Conservation (phyloP, 2,113 vertebrate genomes). For the Galeopterus variegatus region DNA sequence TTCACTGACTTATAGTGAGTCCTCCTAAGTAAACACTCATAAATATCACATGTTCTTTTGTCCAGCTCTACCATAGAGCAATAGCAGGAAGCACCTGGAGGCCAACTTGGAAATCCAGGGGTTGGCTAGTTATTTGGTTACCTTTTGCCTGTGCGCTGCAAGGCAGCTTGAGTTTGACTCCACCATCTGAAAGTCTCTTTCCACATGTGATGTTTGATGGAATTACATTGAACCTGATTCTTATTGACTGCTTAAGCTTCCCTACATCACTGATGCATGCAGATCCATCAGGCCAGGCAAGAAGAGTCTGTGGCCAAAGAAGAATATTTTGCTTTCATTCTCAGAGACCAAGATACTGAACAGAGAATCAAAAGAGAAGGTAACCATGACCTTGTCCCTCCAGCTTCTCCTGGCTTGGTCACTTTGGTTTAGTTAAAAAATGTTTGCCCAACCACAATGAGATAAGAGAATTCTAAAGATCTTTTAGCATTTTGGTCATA, state of each 20-base stretch:
- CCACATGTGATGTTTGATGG: constrained; percentile 12
- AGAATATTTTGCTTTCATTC: constrained; percentile 30
- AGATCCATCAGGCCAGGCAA: neutral
- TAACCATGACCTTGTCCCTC: neutral
- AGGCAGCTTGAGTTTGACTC: constrained; percentile 41
- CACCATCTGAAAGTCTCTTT: neutral
- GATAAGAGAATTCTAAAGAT: constrained; percentile 18
- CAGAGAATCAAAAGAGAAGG: neutral
- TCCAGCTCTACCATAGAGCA: neutral
- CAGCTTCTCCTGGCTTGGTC: neutral
- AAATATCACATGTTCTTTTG: constrained; percentile 63
- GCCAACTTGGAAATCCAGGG: constrained; percentile 41
- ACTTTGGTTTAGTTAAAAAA: constrained; percentile 38
- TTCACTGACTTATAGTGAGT: constrained; percentile 43
- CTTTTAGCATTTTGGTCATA: constrained; percentile 39
- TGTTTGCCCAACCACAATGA: neutral
- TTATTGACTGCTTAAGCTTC: neutral
- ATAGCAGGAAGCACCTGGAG: constrained; percentile 46
- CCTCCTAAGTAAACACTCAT: constrained; percentile 45
- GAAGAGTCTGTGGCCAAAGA: neutral
- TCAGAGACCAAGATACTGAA: constrained; percentile 13
- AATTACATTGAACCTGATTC: constrained; percentile 30
- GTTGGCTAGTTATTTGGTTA: constrained; percentile 37
- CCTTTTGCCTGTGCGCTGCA: neutral
- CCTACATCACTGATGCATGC: neutral